Evolutionary conservation across 2,113 vertebrate genomes (phyloP).

Genomic region (Nematolebias whitei): DNA sequence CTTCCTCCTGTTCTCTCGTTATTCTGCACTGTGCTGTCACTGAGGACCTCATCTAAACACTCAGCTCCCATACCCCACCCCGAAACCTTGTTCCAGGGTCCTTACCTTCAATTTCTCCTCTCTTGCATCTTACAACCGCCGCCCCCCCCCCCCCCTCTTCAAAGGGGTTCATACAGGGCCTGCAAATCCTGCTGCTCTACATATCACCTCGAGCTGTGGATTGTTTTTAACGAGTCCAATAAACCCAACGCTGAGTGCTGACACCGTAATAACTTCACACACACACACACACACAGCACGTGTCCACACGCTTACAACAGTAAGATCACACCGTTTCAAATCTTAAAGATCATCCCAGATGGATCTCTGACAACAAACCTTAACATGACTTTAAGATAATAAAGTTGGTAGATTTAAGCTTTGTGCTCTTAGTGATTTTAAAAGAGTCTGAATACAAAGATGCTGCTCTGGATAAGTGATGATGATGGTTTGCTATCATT

Average conservation of each 20-base stretch:
- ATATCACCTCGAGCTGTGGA: conserved; percentile 54
- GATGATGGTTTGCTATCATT: background rate
- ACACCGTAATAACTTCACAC: conserved; percentile 47
- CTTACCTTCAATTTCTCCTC: conserved; percentile 54
- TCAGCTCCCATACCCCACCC: conserved; percentile 21
- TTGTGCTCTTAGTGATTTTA: background rate
- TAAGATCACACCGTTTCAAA: background rate
- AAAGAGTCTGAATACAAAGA: background rate
- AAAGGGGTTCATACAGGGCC: conserved; percentile 51
- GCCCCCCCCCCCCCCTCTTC: conserved; percentile 50
- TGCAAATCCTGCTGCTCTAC: conserved; percentile 58
- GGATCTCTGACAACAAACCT: background rate
- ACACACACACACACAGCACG: background rate
- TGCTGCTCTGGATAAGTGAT: background rate
- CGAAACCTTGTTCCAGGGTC: conserved; percentile 22
- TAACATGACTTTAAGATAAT: background rate
- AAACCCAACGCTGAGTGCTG: conserved; percentile 49
- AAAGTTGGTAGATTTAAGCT: background rate
- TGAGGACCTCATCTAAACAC: conserved; percentile 58
- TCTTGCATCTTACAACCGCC: conserved; percentile 35
- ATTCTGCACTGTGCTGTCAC: conserved; percentile 50
- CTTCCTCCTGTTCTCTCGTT: conserved; percentile 48
- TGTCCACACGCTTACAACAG: conserved; percentile 9
- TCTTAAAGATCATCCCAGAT: conserved; percentile 17
- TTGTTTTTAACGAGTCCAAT: conserved; percentile 62